Base-by-base conservation (phyloP, 2,888 invertebrate genomes). In the Chironomus tentans region DNA sequence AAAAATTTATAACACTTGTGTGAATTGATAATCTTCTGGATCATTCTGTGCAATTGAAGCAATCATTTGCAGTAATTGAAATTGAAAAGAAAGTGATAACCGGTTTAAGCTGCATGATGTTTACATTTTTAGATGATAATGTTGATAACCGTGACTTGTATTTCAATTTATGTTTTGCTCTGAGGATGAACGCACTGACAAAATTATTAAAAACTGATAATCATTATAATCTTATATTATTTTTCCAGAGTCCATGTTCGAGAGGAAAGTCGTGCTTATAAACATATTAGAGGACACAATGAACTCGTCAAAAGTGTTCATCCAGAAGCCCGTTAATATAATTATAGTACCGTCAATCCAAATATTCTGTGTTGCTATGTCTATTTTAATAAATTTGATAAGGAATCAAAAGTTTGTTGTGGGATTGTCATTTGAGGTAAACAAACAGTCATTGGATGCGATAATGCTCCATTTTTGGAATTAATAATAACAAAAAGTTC, bases 401-500 rank as follows among this genome's bases (percentile, higher is more conserved):
- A 68, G 65, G 15, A 74, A 74, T n/a, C 47, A 46, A 5, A 38
- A 28, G 7, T 56, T 18, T 56, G 56, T 38, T n/a, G 56, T 38
- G 38, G 72, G 72, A 50, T 28, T 72, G 65, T 74, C 74, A 2
- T 48, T n/a, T 46, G 48, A 65, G 74, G 74, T 74, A 74, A 68
- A 62, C 71, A 71, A 47, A 21, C n/a, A 50, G 7, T 38, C 2
- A n/a, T 15, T 56, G 56, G 15, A 56, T 38, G 38, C 38, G 38
- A 38, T 38, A 38, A 38, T 38, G 38, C 10, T 38, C 38, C 38
- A 7, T 56, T 56, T 56, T 65, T 24, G 7, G 24, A 24, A 4
- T 46, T 6, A 22, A 21, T 28, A 28, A 38, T 62, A 61, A 61
- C 28, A 28, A 28, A 68, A 68, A 68, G 5, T 15, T 3, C 28